These are phyloP conservation scores for Pseudorhiza aurosa DNA, from an alignment of 30 jellyfish, hydroid and myxozoan genomes.

Conservation along the genomic window DNA sequence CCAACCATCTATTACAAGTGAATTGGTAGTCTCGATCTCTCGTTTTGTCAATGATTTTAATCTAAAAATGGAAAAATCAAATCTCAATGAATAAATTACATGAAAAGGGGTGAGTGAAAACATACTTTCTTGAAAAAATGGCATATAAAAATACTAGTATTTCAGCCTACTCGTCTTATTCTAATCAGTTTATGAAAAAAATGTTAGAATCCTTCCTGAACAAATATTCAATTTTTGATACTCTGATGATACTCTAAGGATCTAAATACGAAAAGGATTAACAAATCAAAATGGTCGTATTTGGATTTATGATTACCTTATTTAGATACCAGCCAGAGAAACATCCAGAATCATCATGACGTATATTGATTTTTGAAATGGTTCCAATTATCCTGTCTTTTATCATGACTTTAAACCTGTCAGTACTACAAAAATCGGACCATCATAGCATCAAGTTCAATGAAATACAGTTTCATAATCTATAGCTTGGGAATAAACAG, in stretches of 20 bases:
- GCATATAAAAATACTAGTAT: too few relatives aligned
- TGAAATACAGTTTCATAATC: neutral
- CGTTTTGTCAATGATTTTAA: conserved; percentile 13
- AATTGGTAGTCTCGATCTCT: conserved; percentile 32
- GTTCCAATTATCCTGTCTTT: conserved; percentile 61
- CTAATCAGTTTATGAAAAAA: too few relatives aligned
- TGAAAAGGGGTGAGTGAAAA: too few relatives aligned
- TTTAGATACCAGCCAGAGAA: conserved; percentile 83
- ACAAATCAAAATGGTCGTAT: too few relatives aligned
- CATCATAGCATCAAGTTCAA: neutral
- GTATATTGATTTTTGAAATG: conserved; percentile 57
- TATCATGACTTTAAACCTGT: conserved; percentile 41
- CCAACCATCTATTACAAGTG: conserved; percentile 77
- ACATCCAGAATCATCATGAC: conserved; percentile 85
- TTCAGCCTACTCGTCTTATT: too few relatives aligned
- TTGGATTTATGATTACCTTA: conserved; percentile 43
- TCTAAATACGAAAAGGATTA: too few relatives aligned
- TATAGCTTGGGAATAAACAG: neutral
- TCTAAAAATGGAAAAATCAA: too few relatives aligned
- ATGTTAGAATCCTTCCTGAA: too few relatives aligned
- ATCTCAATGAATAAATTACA: too few relatives aligned
- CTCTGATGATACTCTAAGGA: too few relatives aligned
- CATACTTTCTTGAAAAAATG: too few relatives aligned
- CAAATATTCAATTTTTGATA: too few relatives aligned
- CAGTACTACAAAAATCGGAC: conserved; percentile 35